These are phyloP conservation scores for Diorhabda carinulata DNA, from an alignment of 1,140 invertebrate species.

Conservation along the genomic window DNA sequence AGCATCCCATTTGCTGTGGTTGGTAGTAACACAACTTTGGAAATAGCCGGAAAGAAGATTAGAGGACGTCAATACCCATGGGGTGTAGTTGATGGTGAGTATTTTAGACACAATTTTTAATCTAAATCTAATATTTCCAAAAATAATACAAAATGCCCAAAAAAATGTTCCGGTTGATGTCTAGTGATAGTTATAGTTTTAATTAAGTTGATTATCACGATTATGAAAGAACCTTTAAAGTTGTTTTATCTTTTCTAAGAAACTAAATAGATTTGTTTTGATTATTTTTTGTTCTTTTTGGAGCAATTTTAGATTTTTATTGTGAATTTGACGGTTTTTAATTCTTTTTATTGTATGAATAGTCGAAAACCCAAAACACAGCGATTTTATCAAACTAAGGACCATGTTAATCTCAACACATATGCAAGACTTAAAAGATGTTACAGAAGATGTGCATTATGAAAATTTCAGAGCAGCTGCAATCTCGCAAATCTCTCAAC, in stretches of 20 bases:
- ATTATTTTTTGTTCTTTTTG: too few species aligned
- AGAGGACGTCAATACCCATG: slow-evolving; percentile 94
- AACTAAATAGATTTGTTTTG: too few species aligned
- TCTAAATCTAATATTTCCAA: slow-evolving; percentile 6
- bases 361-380: slow-evolving; percentile 97
- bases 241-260: too few species aligned
- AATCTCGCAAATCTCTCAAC: slow-evolving; percentile 85
- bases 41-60: slow-evolving; percentile 84
- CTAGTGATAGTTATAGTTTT: too few species aligned
- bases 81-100: slow-evolving; percentile 90
- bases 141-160: background rate
- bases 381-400: slow-evolving; percentile 93
- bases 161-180: too few species aligned
- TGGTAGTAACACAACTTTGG: slow-evolving; percentile 90
- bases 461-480: slow-evolving; percentile 92
- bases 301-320: too few species aligned
- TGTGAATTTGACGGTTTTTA: too few species aligned
- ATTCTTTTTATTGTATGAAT: too few species aligned
- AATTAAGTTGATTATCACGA: too few species aligned
- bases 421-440: slow-evolving; percentile 94
- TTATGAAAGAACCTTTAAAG: too few species aligned
- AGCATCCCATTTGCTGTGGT: slow-evolving; percentile 95
- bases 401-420: slow-evolving; percentile 96
- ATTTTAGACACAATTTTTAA: slow-evolving; percentile 1
- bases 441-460: slow-evolving; percentile 92